Evolutionary conservation across 2,113 vertebrate genomes (phyloP).

Genomic region (Ochotona princeps): DNA sequence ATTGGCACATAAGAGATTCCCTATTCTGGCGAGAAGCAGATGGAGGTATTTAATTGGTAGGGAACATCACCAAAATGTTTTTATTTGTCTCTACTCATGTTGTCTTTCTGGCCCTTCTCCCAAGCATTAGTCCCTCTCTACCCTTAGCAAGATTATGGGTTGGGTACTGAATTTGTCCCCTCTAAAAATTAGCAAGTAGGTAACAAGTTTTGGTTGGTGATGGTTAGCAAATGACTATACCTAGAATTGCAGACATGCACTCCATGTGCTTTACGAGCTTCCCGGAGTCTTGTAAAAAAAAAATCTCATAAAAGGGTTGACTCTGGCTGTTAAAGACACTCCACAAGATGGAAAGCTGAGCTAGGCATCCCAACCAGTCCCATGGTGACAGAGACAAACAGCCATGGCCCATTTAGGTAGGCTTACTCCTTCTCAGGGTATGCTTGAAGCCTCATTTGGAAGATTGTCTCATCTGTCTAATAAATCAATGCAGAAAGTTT

Average conservation of each 20-base stretch:
- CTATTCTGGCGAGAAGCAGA: background rate
- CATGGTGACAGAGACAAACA: conserved; percentile 55
- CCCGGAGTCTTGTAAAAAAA: background rate
- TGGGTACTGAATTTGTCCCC: background rate
- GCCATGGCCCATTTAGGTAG: conserved; percentile 20
- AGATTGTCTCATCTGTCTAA: conserved; percentile 63
- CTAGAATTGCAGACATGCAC: background rate
- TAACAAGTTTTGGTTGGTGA: background rate
- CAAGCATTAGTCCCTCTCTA: background rate
- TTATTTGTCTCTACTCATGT: background rate
- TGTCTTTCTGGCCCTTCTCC: background rate
- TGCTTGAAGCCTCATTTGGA: conserved; percentile 65
- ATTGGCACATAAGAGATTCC: background rate
- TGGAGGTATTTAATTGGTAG: background rate
- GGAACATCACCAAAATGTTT: background rate
- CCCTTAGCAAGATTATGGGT: background rate
- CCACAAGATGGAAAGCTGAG: conserved; percentile 38
- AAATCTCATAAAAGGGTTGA: conserved; percentile 39
- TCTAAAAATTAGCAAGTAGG: conserved; percentile 11
- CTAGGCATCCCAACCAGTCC: background rate
- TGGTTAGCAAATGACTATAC: background rate
- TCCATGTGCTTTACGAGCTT: background rate
- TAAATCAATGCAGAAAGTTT: conserved; percentile 73
- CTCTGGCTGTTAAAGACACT: conserved; percentile 58
- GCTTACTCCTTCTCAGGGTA: background rate